Conservation (phyloP, 1,140 invertebrate species). For the Tetramorium parvispinum region DNA sequence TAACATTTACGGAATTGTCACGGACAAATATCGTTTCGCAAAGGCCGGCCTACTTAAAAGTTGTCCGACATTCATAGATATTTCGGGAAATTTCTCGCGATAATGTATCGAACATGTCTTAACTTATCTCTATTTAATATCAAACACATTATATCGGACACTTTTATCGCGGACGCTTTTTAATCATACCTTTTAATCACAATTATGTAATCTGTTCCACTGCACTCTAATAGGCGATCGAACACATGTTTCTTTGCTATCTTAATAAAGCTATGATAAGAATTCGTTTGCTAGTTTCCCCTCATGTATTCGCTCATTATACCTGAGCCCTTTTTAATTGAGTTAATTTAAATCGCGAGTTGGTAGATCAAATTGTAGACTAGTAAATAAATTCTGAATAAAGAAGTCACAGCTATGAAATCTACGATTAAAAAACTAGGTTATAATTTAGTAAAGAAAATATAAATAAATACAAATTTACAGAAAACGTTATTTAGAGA, state of each 20-base stretch:
- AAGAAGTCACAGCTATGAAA: not conserved
- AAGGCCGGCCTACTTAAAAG: constrained; percentile 3
- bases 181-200: constrained; percentile 41
- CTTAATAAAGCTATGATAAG: constrained; percentile 9
- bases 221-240: not conserved
- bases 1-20: not conserved
- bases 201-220: not conserved
- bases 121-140: constrained; percentile 21
- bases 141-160: not conserved
- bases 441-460: not conserved
- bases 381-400: not conserved
- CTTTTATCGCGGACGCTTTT: constrained; percentile 12
- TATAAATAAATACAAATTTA: not conserved
- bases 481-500: not conserved
- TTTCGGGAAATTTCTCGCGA: not conserved
- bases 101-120: not conserved
- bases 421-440: not conserved
- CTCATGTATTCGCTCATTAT: not conserved
- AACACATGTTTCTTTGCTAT: constrained; percentile 38
- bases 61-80: not conserved
- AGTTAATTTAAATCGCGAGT: not conserved
- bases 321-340: not conserved
- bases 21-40: not conserved
- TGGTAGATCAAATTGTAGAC: not conserved
- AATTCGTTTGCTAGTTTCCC: not conserved